These are phyloP conservation scores for Xanthostigma xanthostigma DNA, from an alignment of 2,888 invertebrate genomes.

Conservation along the genomic window DNA sequence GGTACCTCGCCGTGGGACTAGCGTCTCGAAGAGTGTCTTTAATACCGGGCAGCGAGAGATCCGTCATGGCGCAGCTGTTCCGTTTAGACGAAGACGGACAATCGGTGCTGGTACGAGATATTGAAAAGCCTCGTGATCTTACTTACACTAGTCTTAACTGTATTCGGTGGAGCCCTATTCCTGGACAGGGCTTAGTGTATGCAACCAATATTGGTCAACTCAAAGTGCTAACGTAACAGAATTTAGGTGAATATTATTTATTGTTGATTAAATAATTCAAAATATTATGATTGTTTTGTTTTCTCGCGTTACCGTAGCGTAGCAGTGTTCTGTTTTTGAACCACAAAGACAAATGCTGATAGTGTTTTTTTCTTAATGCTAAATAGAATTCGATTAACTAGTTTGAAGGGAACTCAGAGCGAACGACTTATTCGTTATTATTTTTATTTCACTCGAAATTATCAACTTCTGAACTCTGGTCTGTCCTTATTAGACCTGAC, in stretches of 20 bases:
- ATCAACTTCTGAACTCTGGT: too few relatives aligned
- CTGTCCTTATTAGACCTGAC: too few relatives aligned
- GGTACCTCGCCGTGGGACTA: slow-evolving; percentile 66
- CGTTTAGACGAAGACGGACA: slow-evolving; percentile 22
- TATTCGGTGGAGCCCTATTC: slow-evolving; percentile 67
- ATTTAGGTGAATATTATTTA: background rate
- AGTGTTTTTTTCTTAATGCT: too few relatives aligned
- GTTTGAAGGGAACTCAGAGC: too few relatives aligned
- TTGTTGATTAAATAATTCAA: too few relatives aligned
- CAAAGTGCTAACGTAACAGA: slow-evolving; percentile 44
- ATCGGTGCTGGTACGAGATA: slow-evolving; percentile 42
- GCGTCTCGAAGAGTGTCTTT: slow-evolving; percentile 47
- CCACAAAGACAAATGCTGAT: too few relatives aligned
- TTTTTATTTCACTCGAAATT: too few relatives aligned
- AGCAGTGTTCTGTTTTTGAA: too few relatives aligned
- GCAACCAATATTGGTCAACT: slow-evolving; percentile 76
- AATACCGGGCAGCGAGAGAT: slow-evolving; percentile 30
- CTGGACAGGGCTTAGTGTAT: slow-evolving; percentile 73
- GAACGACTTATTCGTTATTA: too few relatives aligned
- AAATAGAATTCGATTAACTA: too few relatives aligned
- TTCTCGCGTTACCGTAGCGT: too few relatives aligned
- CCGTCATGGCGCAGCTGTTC: slow-evolving; percentile 31
- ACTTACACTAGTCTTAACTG: slow-evolving; percentile 66
- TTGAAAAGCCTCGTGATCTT: slow-evolving; percentile 43
- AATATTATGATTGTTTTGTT: too few relatives aligned